Base-by-base conservation (phyloP, 2,888 invertebrate genomes). In the Platynereis dumerilii region DNA sequence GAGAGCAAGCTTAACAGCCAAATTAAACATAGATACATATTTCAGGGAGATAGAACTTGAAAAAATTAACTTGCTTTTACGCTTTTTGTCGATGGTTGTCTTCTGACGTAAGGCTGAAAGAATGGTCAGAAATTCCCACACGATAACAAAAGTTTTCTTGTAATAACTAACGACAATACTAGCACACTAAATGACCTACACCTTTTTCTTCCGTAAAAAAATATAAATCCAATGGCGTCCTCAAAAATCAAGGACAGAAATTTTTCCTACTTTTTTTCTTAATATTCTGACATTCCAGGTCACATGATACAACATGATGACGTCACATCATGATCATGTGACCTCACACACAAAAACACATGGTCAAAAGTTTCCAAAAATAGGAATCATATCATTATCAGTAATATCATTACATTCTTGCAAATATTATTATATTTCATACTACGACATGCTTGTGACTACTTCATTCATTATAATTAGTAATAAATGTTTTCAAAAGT, bases 261-360 rank as follows among this genome's bases (percentile, higher is more conserved):
- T 34, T 34, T 34, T 34, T 34, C 5, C 12, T 34, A 34, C 12
- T 5, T 34, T 34, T 34, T 34, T 34, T 34, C 12, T 34, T 34
- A n/a, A 7, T 34, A 5, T 34, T 34, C 34, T 34, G 34, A 34
- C 34, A 34, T 34, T 34, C 34, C 34, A 22, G 22, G 48, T 48
- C 48, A 48, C 48, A 48, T 48, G 48, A 48, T 48, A 48, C n/a
- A n/a, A 48, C 48, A 48, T 48, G 48, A 48, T 48, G 48, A 7
- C 48, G 22, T 48, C 48, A 48, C 48, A 48, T 48, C 48, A 48
- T 48, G 48, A 48, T 48, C 48, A 48, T 48, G 48, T 48, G 48
- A 48, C 48, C 22, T 20, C n/a, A 34, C 34, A 34, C 34, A 34
- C 34, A 34, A 34, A 34, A 34, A 34, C 34, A 34, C 34, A 34